Base-by-base conservation (phyloP, 2,113 vertebrate species). In the Motacilla alba region DNA sequence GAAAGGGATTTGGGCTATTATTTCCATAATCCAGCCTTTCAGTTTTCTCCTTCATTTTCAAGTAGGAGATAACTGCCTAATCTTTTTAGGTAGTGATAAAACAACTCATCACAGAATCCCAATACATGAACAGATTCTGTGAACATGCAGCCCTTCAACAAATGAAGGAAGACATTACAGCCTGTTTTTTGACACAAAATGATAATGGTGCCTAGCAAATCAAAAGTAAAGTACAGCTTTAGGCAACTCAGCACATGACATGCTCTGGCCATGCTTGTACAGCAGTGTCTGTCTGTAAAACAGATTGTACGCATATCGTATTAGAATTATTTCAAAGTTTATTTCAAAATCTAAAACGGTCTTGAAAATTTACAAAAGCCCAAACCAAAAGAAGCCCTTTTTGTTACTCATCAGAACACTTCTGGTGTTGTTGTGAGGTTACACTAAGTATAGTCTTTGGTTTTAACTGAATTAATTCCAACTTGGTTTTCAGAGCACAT, bases 171-270 rank as follows among this genome's bases (percentile, higher is more conserved):
- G 92, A 53, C 47, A 62, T 68, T 73, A 91, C 4, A 86, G 60
- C 35, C 67, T 67, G 73, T 2, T 89, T 88, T 95, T 94, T 83
- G 93, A 96, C 85, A 95, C 55, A 90, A 95, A 96, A 93, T 76
- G 1, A 88, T 78, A 81, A 94, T 22, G 39, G 92, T 96, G 90
- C 96, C 89, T 92, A 89, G 95, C 94, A 96, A 87, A 62, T 83
- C 67, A 90, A 79, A 93, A 88, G 69, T 82, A 33, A 74, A 92
- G 63, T 72, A 69, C 76, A 93, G 63, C 91, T 93, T 94, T 33
- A 95, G 91, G 66, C 60, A 88, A 59, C 47, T 92, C 75, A 35
- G 92, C 64, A 91, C 87, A 22, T 56, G 68, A 73, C 67, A 90
- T 63, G 56, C 73, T 97, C 96, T 94, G 96, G 94, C 74, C 91